A percentile compares a stretch with the other conserved stretches of the same genome.
These are phyloP conservation scores for Rhegmatorhina hoffmannsi DNA, from an alignment of 2,113 vertebrate genomes.

Conservation along the genomic window DNA sequence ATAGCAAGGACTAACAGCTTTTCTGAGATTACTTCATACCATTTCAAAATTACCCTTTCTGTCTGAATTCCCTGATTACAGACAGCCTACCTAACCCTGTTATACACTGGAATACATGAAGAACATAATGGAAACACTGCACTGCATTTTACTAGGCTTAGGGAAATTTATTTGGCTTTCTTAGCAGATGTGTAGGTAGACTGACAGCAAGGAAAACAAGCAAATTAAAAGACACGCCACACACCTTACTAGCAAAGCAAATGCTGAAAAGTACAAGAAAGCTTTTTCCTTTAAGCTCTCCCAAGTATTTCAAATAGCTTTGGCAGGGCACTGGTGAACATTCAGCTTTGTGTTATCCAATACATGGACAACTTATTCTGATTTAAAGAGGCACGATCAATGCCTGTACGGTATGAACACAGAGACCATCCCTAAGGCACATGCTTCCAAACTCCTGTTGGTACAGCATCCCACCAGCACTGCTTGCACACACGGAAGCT, in stretches of 20 bases:
- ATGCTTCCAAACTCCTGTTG: neutral
- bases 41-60: neutral
- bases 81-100: neutral
- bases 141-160: neutral
- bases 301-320: neutral
- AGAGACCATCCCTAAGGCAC: neutral
- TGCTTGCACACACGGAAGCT: fast-evolving
- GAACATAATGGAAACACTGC: neutral
- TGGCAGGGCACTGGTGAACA: neutral
- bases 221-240: neutral
- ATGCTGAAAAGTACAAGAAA: neutral
- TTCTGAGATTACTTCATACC: neutral
- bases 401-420: fast-evolving
- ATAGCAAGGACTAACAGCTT: neutral
- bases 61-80: neutral
- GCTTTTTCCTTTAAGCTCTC: neutral
- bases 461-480: fast-evolving
- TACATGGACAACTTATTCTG: fast-evolving
- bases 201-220: neutral
- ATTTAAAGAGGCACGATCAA: neutral
- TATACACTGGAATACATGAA: no score
- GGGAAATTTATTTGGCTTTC: neutral
- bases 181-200: neutral
- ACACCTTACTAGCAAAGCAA: neutral
- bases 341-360: fast-evolving